These are phyloP conservation scores for Drosophila burlai DNA, from an alignment of 1,140 invertebrate species.

Conservation along the genomic window DNA sequence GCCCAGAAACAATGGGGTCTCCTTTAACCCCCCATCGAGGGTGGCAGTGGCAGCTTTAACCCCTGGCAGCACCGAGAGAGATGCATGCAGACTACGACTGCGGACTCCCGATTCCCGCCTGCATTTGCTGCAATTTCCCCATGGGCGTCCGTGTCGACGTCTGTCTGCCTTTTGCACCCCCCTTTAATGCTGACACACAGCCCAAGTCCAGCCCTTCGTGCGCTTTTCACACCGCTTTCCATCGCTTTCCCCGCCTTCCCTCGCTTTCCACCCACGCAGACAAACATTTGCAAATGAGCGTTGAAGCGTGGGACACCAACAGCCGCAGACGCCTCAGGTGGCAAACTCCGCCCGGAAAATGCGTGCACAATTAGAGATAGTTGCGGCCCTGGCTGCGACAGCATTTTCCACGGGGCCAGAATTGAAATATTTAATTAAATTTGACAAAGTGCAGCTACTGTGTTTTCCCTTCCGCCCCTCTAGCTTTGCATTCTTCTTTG, in stretches of 20 bases:
- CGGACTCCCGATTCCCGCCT: neutral
- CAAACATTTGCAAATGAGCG: constrained; percentile 78
- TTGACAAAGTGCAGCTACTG: constrained; percentile 40
- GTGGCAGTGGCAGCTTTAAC: neutral
- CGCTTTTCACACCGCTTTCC: constrained; percentile 53
- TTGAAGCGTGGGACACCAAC: constrained; percentile 59
- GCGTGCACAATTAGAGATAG: constrained; percentile 67
- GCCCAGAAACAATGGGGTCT: constrained; percentile 5
- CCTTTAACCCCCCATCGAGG: neutral
- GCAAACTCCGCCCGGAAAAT: constrained; percentile 24
- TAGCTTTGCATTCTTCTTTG: neutral
- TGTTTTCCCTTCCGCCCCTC: neutral
- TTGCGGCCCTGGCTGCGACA: constrained; percentile 30
- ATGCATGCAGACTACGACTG: constrained; percentile 7
- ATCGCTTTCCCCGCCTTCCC: neutral
- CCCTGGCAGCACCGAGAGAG: constrained; percentile 1
- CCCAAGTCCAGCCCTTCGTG: neutral
- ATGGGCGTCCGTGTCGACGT: constrained; percentile 18
- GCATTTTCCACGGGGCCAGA: constrained; percentile 27
- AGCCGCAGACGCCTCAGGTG: constrained; percentile 57
- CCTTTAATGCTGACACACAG: neutral
- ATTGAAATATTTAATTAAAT: constrained; percentile 74
- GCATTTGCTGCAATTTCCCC: constrained; percentile 59
- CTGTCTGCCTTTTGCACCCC: neutral
- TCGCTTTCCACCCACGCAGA: constrained; percentile 40